Evolutionary conservation across 64 coral and sea anemone species (phyloP), one percentile per base, ranked within the genome.

Genomic region (Pocillopora verrucosa): DNA sequence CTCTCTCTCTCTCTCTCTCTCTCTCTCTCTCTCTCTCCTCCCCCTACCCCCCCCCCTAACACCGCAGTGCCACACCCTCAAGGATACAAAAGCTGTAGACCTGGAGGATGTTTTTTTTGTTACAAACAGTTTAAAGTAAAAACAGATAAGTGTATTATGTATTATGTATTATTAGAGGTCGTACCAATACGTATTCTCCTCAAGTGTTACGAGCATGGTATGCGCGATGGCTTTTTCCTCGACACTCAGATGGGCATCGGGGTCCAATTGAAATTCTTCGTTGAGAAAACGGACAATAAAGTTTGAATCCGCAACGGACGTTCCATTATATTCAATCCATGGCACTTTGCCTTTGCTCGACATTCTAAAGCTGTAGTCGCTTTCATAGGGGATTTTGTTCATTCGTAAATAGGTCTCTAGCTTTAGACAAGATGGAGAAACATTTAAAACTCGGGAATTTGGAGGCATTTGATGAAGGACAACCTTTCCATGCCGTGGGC

Each of bases 181-280:
- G 1, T 84, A 90, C 92, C 92, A 94, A 36, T 89, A 89, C 4
- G 92, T 94, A 83, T 94, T 94, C 35, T 94, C 92, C n/a, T 94
- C 88, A 51, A 94, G 72, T 25, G 79, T 94, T 0, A 89, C 82
- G 61, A 80, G 13, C 51, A 90, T 59, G 9, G 87, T 41, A 35
- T 80, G 87, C 1, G 92, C 36, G 16, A 94, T 35, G n/a, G 87
- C 88, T 72, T 79, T 89, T 15, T 94, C 74, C 25, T 59, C 82
- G 0, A 61, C 80, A 76, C 61, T 87, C 80, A 94, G 56, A 81
- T 94, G 87, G 37, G 25, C 72, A 79, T 94, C 92, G 2, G 89
- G 38, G 78, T 94, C 81, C 13, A 90, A 75, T 30, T 73, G n/a
- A 60, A 90, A 86, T 62, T 94, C 87, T 60, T 94, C 84, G 62